These are phyloP conservation scores for Scaptomyza graminum DNA, from an alignment of 1,140 invertebrate species.

Conservation along the genomic window DNA sequence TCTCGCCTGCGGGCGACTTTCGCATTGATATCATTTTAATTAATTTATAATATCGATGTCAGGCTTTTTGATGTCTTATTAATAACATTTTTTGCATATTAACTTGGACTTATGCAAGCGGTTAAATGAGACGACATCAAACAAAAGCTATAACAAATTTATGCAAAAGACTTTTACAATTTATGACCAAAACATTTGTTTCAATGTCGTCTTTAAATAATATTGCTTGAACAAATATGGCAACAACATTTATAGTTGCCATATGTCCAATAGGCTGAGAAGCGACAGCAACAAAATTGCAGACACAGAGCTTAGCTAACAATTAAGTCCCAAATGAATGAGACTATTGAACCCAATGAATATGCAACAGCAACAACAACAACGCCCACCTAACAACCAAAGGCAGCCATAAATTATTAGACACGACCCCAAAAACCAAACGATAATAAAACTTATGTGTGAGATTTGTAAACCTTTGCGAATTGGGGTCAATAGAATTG, in stretches of 20 bases:
- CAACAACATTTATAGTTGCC: slow-evolving; percentile 47
- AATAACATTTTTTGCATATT: slow-evolving; percentile 66
- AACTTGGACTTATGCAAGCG: slow-evolving; percentile 46
- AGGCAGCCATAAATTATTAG: slow-evolving; percentile 62
- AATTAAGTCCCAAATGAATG: slow-evolving; percentile 44
- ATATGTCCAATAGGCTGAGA: slow-evolving; percentile 44
- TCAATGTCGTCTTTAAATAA: no score
- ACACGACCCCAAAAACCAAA: slow-evolving; percentile 26
- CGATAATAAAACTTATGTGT: slow-evolving; percentile 33
- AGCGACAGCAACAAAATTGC: slow-evolving; percentile 12
- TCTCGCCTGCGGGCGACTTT: slow-evolving; percentile 38
- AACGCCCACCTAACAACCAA: slow-evolving; percentile 44
- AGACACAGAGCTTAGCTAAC: slow-evolving; percentile 52
- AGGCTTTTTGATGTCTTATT: slow-evolving; percentile 52
- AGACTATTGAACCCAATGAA: slow-evolving; percentile 53
- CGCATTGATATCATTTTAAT: slow-evolving; percentile 76
- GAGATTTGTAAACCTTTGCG: slow-evolving; percentile 51
- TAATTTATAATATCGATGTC: slow-evolving; percentile 74
- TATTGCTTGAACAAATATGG: slow-evolving; percentile 10
- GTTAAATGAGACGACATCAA: slow-evolving; percentile 18
- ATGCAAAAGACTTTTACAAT: slow-evolving; percentile 1
- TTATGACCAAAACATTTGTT: slow-evolving; percentile 2
- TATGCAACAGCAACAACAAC: slow-evolving; percentile 26
- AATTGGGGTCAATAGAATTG: slow-evolving; percentile 74
- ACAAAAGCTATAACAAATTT: background rate